Base-by-base conservation (phyloP, 2,113 vertebrate species). In the Mesocricetus auratus region DNA sequence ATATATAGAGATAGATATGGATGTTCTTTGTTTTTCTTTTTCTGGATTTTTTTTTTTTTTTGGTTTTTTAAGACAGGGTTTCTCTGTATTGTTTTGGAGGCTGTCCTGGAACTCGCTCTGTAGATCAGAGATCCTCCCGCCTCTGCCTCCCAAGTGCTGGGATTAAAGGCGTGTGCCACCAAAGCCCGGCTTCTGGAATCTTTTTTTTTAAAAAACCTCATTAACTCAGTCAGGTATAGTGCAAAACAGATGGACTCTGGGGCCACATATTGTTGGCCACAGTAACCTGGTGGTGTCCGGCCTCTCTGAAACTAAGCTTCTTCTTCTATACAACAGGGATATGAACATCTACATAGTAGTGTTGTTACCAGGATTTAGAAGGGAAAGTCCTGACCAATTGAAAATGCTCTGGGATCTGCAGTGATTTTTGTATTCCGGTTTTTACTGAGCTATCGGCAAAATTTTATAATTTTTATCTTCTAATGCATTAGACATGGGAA, bases 161-260 rank as follows among this genome's bases (percentile, higher is more conserved):
- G n/a, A n/a, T n/a, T n/a, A n/a, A n/a, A n/a, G n/a, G n/a, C n/a
- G n/a, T n/a, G n/a, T n/a, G n/a, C n/a, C n/a, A n/a, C n/a, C n/a
- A n/a, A n/a, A n/a, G n/a, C n/a, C n/a, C n/a, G n/a, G n/a, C n/a
- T n/a, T n/a, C 62, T 66, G 50, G 45, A 79, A 89, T 95, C 45
- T 79, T 93, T 93, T 79, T 93, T 93, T 92, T 95, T 60, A 90
- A 90, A 86, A n/a, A 93, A 64, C 12, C 19, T 93, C 62, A 86
- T 74, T 96, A 96, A 79, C 29, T 92, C 75, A 78, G 11, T 92
- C 81, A 82, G 5, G 15, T 79, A 50, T 45, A 86, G 83, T 16
- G 16, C 12, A 22, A 62, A 97, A 87, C 86, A 87, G n/a, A 74
- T 21, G 58, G 66, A 1, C n/a, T 78, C 78, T 82, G 50, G 13